These are phyloP conservation scores for Trileptium ribeirensis DNA, from an alignment of 2,888 invertebrate species.

Conservation along the genomic window DNA sequence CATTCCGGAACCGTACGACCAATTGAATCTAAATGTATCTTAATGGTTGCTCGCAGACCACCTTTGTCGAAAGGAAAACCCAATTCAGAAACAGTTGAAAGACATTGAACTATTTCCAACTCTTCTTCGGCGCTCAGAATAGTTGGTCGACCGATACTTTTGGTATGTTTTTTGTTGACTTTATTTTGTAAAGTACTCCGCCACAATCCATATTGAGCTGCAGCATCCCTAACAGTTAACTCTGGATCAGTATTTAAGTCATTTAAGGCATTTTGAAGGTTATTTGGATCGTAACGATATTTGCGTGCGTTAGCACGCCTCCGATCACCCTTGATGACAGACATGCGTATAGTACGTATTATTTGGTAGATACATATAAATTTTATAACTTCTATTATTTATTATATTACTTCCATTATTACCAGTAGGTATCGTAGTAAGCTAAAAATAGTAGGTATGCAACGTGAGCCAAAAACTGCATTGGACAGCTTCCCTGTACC, in stretches of 20 bases:
- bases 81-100: background rate
- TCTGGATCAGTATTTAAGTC: slow-evolving; percentile 26
- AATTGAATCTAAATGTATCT: background rate
- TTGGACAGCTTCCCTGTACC: too few relatives aligned
- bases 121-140: background rate
- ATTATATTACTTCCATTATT: too few relatives aligned
- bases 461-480: too few relatives aligned
- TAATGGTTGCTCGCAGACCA: background rate
- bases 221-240: background rate
- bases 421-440: too few relatives aligned
- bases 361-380: too few relatives aligned
- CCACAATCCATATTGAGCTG: background rate
- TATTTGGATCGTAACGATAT: slow-evolving; percentile 37
- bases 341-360: too few relatives aligned
- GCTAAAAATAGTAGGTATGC: too few relatives aligned
- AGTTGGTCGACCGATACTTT: background rate
- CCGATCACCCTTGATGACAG: too few relatives aligned
- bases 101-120: background rate
- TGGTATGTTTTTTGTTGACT: background rate
- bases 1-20: background rate
- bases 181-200: background rate
- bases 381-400: too few relatives aligned
- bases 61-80: background rate
- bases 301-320: background rate
- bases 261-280: slow-evolving; percentile 38